Evolutionary conservation across 1,140 invertebrate species (phyloP).

Genomic region (Cydia fagiglandana): DNA sequence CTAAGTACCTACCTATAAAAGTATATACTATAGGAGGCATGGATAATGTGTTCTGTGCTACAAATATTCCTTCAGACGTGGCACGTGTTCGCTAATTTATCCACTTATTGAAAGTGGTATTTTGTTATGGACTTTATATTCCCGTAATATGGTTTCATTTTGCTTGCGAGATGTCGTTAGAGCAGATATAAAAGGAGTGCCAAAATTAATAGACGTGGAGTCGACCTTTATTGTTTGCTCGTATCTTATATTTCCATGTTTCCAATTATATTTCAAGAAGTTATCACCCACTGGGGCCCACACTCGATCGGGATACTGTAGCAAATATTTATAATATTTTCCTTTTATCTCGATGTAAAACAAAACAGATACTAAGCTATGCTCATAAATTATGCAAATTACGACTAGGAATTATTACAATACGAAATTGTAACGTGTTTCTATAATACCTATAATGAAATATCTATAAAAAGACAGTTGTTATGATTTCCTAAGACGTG

Average conservation of each 20-base stretch:
- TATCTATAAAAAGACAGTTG: no score
- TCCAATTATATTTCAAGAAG: background rate
- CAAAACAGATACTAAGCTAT: background rate
- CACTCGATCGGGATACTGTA: background rate
- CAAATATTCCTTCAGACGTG: background rate
- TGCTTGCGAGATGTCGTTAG: background rate
- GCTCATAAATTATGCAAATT: no score
- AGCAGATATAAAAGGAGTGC: conserved; percentile 23
- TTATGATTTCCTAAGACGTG: no score
- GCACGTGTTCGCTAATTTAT: background rate
- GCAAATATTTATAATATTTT: background rate
- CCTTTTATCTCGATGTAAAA: no score
- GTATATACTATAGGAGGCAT: no score
- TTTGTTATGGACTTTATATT: background rate
- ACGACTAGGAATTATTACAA: no score
- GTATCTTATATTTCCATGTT: background rate
- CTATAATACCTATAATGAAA: no score
- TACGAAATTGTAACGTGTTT: no score
- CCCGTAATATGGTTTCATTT: background rate
- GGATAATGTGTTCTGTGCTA: background rate
- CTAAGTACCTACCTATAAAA: no score
- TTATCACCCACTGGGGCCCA: background rate
- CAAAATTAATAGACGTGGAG: conserved; percentile 4
- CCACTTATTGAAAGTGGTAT: background rate
- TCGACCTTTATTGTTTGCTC: background rate